Conservation (phyloP, 1,140 invertebrate species). For the Mizuhopecten yessoensis region DNA sequence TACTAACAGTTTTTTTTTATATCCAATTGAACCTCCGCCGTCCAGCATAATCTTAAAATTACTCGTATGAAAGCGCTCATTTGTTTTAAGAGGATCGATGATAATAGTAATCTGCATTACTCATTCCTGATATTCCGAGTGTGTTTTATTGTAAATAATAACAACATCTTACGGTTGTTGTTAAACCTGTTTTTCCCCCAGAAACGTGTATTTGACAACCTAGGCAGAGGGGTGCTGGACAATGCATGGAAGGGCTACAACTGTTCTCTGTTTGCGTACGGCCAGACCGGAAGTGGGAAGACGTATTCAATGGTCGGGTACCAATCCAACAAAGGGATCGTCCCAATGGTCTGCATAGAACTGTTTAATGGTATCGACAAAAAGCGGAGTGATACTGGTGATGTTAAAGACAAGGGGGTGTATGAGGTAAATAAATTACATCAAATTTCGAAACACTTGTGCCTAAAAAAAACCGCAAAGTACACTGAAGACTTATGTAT, state of each 20-base stretch:
- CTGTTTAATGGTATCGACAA: slow-evolving; percentile 87
- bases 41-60: too few relatives aligned
- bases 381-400: slow-evolving; percentile 71
- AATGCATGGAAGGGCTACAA: slow-evolving; percentile 88
- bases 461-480: too few relatives aligned
- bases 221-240: slow-evolving; percentile 85
- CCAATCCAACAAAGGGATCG: slow-evolving; percentile 88
- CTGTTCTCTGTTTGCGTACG: slow-evolving; percentile 87
- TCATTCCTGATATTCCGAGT: too few relatives aligned
- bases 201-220: slow-evolving; percentile 86
- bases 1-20: too few relatives aligned
- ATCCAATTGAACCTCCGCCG: too few relatives aligned
- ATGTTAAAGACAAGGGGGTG: slow-evolving; percentile 75
- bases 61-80: too few relatives aligned
- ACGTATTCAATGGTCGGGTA: slow-evolving; percentile 89
- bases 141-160: too few relatives aligned
- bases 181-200: slow-evolving; percentile 66
- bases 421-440: slow-evolving; percentile 74
- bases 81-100: too few relatives aligned
- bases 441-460: too few relatives aligned
- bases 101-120: too few relatives aligned
- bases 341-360: slow-evolving; percentile 93
- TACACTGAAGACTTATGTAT: too few relatives aligned
- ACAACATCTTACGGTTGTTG: too few relatives aligned
- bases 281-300: slow-evolving; percentile 87